Percentiles rank a stretch among this genome's conserved stretches.
These are phyloP conservation scores for Paralvinella palmiformis DNA, from an alignment of 1,140 invertebrate species.

Conservation along the genomic window DNA sequence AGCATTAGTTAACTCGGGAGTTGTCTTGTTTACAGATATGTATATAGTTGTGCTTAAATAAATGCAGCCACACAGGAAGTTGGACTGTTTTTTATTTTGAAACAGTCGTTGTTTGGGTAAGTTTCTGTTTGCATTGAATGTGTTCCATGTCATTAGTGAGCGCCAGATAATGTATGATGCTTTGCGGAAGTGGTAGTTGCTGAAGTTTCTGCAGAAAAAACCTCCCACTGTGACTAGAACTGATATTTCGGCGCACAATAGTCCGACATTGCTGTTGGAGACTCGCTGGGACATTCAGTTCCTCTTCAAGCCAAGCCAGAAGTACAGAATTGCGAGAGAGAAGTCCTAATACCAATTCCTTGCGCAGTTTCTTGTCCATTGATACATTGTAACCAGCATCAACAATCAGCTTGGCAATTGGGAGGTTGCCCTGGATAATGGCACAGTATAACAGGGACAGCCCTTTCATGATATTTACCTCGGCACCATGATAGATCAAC, in stretches of 20 bases:
- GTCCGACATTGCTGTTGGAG: slow-evolving; percentile 37
- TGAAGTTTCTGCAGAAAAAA: slow-evolving; percentile 25
- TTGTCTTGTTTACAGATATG: too few relatives aligned
- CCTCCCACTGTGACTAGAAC: slow-evolving; percentile 23
- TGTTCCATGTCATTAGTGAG: background rate
- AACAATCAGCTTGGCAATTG: slow-evolving; percentile 36
- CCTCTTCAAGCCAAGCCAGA: slow-evolving; percentile 30
- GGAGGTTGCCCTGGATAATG: slow-evolving; percentile 17
- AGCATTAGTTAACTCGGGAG: too few relatives aligned
- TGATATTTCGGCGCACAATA: slow-evolving; percentile 26
- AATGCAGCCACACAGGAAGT: too few relatives aligned
- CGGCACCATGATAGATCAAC: slow-evolving; percentile 3
- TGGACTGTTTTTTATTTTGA: too few relatives aligned
- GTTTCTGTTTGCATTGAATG: too few relatives aligned
- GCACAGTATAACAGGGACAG: slow-evolving; percentile 9
- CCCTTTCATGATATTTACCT: background rate
- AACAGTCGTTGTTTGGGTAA: too few relatives aligned
- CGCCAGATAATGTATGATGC: background rate
- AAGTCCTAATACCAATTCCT: slow-evolving; percentile 30
- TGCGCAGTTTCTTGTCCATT: slow-evolving; percentile 32
- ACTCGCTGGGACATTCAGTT: slow-evolving; percentile 30
- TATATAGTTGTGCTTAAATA: too few relatives aligned
- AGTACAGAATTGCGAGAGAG: slow-evolving; percentile 25
- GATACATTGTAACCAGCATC: slow-evolving; percentile 32
- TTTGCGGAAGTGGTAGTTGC: background rate